Conservation (phyloP, 2,888 invertebrate species). For the Rhorus exstirpatorius region DNA sequence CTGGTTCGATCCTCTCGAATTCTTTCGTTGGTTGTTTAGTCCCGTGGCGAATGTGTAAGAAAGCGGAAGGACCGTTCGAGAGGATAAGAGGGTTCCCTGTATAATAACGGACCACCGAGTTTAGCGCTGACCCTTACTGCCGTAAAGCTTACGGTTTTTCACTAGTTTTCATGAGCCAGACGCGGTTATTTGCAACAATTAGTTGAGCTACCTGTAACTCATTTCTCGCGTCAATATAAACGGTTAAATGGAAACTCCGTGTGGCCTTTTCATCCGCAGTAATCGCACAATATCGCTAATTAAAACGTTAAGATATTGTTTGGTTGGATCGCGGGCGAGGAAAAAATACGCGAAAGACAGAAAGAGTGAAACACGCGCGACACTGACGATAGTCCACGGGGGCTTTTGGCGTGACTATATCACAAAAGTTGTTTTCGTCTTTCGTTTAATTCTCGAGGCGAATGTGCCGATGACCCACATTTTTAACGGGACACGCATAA, state of each 20-base stretch:
- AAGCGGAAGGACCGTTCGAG: slow-evolving; percentile 68
- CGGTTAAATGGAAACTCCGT: background rate
- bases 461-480: slow-evolving; percentile 79
- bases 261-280: background rate
- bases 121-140: slow-evolving; percentile 59
- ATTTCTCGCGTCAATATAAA: too few relatives aligned
- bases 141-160: slow-evolving; percentile 6
- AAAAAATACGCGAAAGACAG: background rate
- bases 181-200: background rate
- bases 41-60: slow-evolving; percentile 44
- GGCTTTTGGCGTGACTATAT: slow-evolving; percentile 5
- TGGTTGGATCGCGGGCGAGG: background rate
- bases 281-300: background rate
- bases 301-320: background rate
- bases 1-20: slow-evolving; percentile 59
- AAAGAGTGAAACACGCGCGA: background rate
- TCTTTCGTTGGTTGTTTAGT: slow-evolving; percentile 21
- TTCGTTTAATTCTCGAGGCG: slow-evolving; percentile 63
- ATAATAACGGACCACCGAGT: slow-evolving; percentile 61
- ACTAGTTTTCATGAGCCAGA: background rate
- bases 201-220: too few relatives aligned
- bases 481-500: slow-evolving; percentile 76
- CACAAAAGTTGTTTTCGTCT: slow-evolving; percentile 72
- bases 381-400: too few relatives aligned
- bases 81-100: slow-evolving; percentile 45